Base-by-base conservation (phyloP, 2,888 invertebrate species). In the Minunthozetes semirufus region DNA sequence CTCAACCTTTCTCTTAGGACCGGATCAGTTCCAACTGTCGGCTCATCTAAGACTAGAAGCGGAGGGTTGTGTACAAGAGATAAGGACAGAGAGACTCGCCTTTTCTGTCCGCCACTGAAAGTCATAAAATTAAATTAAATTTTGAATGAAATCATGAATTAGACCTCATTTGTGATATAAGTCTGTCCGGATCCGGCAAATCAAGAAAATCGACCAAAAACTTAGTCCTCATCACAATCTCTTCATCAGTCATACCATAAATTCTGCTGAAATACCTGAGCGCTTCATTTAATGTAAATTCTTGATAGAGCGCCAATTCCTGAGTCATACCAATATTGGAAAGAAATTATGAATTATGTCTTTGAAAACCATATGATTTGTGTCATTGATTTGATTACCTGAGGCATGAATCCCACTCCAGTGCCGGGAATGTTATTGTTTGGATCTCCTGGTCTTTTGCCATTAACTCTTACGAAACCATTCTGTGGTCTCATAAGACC, bases 361-460 rank as follows among this genome's bases (percentile, higher is more conserved):
- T 22, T 53, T 4, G 19, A 5, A 48, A 48, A 17, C 4, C 48
- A 48, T 59, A 8, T 33, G 33, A 5, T 33, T 33, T 33, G 4
- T 33, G 8, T n/a, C n/a, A 53, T 53, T 4, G 19, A 5, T n/a
- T 46, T 25, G n/a, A 29, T 74, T 72, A 78, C 77, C 71, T 92
- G 92, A 0, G 96, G 95, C 96, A 96, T 96, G 85, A 95, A 96
- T 72, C 96, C 96, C 17, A 96, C 94, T 33, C 93, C 87, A 81
- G 91, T 91, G 13, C 96, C 96, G 0, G 95, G 96, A n/a, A 94
- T 92, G 5, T 92, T 92, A 6, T 91, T 93, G 0, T 91, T 93
- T 82, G 88, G 88, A 0, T 92, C 90, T 1, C 94, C 94, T 0
- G 95, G 95, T 80, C 89, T 89, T 29, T 92, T 91, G 0, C 95